Base-by-base conservation (phyloP, 2,113 vertebrate species). In the Larimichthys crocea region DNA sequence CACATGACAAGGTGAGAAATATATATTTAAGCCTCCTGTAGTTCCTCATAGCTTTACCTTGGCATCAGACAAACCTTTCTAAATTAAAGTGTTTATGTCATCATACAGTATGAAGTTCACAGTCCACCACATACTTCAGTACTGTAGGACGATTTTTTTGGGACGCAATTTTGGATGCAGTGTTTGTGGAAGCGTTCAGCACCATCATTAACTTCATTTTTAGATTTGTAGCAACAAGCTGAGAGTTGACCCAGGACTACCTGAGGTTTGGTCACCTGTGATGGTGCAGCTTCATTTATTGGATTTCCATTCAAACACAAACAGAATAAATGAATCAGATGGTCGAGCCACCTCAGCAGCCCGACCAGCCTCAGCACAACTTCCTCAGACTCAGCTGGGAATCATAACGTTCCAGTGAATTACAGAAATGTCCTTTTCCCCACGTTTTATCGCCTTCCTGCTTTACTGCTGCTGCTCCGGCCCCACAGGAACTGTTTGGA, bases 361-460 rank as follows among this genome's bases (percentile, higher is more conserved):
- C n/a, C 1, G 77, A 2, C 26, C 26, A 2, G 1, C 26, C 26
- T 26, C 66, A 68, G 57, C 24, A 17, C 19, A 70, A 74, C 59
- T 16, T 62, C 63, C 40, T 55, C 10, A 1, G 20, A 20, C 73
- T 81, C 90, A 85, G 40, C 69, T 14, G 88, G 84, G 86, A 89
- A 77, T 83, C 76, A 40, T 88, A 86, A 89, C 62, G 70, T 89
- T 86, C 83, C 72, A 44, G 80, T 89, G 83, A 89, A 82, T 89
- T 89, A 88, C 81, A 89, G 77, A 84, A 86, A 90, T 78, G 77
- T 90, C 80, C 82, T 77, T 79, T 74, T 24, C 20, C 40, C 22
- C 75, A 0, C 74, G 52, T 74, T 89, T 90, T 80, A 87, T 53
- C 53, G 69, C 60, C 68, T 82, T 46, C 46, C 74, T 22, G 76